A percentile compares a stretch with the other conserved stretches of the same genome.
These are phyloP conservation scores for Pardalotus punctatus DNA, from an alignment of 2,113 vertebrate species.

Conservation along the genomic window DNA sequence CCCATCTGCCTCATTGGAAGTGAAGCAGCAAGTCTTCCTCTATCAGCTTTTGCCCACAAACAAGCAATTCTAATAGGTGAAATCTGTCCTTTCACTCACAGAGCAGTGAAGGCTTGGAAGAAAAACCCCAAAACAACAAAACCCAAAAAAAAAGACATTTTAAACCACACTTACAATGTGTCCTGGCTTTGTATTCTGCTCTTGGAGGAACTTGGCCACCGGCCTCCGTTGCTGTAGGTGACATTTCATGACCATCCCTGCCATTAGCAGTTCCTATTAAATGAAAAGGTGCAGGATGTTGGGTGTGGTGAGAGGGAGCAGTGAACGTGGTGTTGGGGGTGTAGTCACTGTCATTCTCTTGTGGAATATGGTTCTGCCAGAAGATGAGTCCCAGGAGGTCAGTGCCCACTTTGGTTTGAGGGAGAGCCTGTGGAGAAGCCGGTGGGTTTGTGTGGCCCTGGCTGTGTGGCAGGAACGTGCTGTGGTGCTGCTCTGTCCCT, in stretches of 20 bases:
- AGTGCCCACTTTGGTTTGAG: background rate
- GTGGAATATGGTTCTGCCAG: background rate
- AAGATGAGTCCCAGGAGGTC: background rate
- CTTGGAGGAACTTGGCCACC: background rate
- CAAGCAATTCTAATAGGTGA: background rate
- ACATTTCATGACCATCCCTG: background rate
- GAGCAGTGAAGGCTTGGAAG: background rate
- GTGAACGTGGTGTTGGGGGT: background rate
- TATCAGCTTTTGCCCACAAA: background rate
- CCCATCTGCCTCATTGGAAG: background rate
- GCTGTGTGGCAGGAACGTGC: accelerated
- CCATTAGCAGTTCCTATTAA: background rate
- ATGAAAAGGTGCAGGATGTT: background rate
- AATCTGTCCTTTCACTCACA: background rate
- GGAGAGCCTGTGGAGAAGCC: background rate
- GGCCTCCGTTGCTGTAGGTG: background rate
- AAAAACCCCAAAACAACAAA: background rate
- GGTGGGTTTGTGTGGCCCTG: accelerated
- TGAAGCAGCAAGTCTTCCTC: background rate
- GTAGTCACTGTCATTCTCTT: background rate
- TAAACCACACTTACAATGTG: background rate
- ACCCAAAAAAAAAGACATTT: background rate
- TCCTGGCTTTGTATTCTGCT: background rate
- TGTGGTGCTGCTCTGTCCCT: background rate
- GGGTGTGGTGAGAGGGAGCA: background rate